These are phyloP conservation scores for Aphidius ervi DNA, from an alignment of 1,140 invertebrate genomes.

Conservation along the genomic window DNA sequence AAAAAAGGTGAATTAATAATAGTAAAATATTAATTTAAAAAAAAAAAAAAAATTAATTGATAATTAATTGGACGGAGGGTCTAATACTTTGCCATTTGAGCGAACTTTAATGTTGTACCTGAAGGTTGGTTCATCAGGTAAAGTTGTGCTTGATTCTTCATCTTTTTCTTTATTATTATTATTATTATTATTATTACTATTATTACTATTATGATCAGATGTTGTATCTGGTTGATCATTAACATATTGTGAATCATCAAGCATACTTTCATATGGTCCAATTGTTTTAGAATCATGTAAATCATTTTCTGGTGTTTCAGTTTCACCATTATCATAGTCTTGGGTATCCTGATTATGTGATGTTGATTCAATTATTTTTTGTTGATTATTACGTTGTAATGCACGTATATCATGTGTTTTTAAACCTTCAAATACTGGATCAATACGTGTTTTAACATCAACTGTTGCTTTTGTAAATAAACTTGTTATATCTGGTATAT, in stretches of 20 bases:
- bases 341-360: background rate
- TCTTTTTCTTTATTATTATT: conserved; percentile 35
- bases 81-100: conserved; percentile 52
- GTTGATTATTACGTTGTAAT: conserved; percentile 21
- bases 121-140: conserved; percentile 49
- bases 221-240: conserved; percentile 40
- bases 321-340: conserved; percentile 11
- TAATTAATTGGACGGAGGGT: conserved; percentile 51
- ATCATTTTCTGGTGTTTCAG: conserved; percentile 15
- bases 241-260: conserved; percentile 31
- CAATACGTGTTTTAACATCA: conserved; percentile 28
- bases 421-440: conserved; percentile 43
- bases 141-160: conserved; percentile 48
- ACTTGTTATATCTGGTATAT: conserved; percentile 45
- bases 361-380: background rate
- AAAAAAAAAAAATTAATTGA: conserved; percentile 21
- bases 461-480: conserved; percentile 38
- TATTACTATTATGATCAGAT: background rate
- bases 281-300: conserved; percentile 40
- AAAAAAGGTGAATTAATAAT: too few relatives aligned
- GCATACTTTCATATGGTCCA: conserved; percentile 45
- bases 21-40: background rate
- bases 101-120: conserved; percentile 52
- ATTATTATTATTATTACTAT: conserved; percentile 37
- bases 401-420: conserved; percentile 43